phyloP scores from a whole-genome alignment of 2,113 vertebrate species.

The Lichenostomus cassidix region DNA sequence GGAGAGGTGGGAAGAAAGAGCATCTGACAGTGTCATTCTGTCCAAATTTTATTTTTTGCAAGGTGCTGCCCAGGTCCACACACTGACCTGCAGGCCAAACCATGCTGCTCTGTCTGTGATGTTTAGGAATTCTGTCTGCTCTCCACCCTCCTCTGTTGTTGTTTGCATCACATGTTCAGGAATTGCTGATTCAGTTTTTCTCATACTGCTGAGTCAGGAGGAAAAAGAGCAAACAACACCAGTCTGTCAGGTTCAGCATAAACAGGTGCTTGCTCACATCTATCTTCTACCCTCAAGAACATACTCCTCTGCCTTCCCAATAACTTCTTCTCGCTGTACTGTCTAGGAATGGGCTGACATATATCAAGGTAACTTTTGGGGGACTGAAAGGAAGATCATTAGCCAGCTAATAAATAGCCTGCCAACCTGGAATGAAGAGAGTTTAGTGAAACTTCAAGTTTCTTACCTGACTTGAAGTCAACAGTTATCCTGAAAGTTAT shows the following conservation, averaged over 20 bases:
- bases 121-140: background rate
- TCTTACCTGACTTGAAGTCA: background rate
- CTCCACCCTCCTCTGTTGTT: background rate
- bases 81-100: accelerated
- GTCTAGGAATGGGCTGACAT: background rate
- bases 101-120: background rate
- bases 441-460: background rate
- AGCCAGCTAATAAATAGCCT: background rate
- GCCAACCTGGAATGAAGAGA: background rate
- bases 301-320: background rate
- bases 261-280: background rate
- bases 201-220: conserved; percentile 28
- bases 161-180: background rate
- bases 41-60: background rate
- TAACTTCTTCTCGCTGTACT: background rate
- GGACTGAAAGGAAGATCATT: background rate
- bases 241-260: background rate
- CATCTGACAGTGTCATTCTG: background rate
- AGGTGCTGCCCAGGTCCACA: background rate
- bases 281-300: background rate
- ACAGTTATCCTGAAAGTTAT: background rate
- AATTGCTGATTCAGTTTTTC: conserved; percentile 30
- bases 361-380: background rate
- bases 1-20: background rate
- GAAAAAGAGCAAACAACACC: background rate